Evolutionary conservation across 2,888 invertebrate genomes (phyloP).

Genomic region (Pyralis farinalis): DNA sequence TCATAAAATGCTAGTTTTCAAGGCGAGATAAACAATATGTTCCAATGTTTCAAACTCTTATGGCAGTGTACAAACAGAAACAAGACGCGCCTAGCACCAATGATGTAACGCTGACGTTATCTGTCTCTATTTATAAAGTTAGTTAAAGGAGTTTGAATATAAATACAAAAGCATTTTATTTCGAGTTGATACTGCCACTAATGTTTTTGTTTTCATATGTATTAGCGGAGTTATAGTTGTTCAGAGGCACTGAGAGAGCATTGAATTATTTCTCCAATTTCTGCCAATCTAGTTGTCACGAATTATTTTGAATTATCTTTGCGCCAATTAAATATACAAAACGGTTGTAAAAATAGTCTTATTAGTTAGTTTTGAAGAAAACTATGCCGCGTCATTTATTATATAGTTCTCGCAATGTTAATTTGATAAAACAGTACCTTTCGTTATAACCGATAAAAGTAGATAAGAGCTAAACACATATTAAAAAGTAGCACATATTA

Average conservation of each 20-base stretch:
- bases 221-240: background rate
- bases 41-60: conserved; percentile 41
- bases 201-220: conserved; percentile 14
- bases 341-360: too few relatives aligned
- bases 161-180: conserved; percentile 31
- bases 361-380: too few relatives aligned
- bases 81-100: conserved; percentile 47
- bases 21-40: conserved; percentile 23
- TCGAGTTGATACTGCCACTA: conserved; percentile 41
- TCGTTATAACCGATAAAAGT: too few relatives aligned
- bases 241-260: background rate
- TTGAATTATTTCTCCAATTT: background rate
- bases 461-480: too few relatives aligned
- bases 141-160: conserved; percentile 23
- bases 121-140: conserved; percentile 50
- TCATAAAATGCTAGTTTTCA: conserved; percentile 13
- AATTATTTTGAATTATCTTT: too few relatives aligned
- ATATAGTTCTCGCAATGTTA: too few relatives aligned
- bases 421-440: too few relatives aligned
- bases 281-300: too few relatives aligned
- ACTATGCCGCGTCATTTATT: too few relatives aligned
- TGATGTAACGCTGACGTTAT: conserved; percentile 66
- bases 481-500: too few relatives aligned
- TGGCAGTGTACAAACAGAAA: conserved; percentile 49
- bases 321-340: too few relatives aligned